phyloP scores from a whole-genome alignment of 2,888 invertebrate species.

The Lithosia quadra region DNA sequence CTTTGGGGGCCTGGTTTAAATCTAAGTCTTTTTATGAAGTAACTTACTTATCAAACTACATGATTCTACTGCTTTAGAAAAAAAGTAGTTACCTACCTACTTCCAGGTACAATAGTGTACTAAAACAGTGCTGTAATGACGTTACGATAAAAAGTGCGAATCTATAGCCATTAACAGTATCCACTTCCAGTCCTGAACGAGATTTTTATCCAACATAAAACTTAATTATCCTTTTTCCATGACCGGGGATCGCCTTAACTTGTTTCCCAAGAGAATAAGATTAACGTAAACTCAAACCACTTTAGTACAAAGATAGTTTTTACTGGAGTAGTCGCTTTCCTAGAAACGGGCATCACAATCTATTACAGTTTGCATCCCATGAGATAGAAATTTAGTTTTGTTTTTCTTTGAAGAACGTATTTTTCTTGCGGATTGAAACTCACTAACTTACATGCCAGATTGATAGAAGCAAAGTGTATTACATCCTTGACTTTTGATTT shows the following conservation, averaged over 20 bases:
- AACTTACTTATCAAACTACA: too few species aligned
- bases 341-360: constrained; percentile 10
- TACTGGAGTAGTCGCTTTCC: constrained; percentile 5
- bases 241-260: constrained; percentile 20
- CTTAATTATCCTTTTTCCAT: constrained; percentile 31
- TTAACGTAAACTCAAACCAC: constrained; percentile 22
- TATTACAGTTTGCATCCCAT: constrained; percentile 8
- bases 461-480: not conserved
- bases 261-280: constrained; percentile 21
- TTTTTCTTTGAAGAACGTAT: constrained; percentile 7
- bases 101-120: not conserved
- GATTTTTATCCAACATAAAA: constrained; percentile 27
- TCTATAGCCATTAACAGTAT: constrained; percentile 18
- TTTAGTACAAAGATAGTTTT: constrained; percentile 23
- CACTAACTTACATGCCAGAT: not conserved
- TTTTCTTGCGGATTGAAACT: not conserved
- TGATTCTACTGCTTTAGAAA: too few species aligned
- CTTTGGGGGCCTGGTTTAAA: too few species aligned
- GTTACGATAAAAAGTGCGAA: constrained; percentile 7
- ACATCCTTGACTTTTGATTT: not conserved
- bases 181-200: constrained; percentile 19
- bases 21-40: too few species aligned
- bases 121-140: not conserved
- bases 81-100: too few species aligned
- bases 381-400: constrained; percentile 6